Evolutionary conservation across 2,113 vertebrate genomes (phyloP).

Genomic region (Aegypius monachus): DNA sequence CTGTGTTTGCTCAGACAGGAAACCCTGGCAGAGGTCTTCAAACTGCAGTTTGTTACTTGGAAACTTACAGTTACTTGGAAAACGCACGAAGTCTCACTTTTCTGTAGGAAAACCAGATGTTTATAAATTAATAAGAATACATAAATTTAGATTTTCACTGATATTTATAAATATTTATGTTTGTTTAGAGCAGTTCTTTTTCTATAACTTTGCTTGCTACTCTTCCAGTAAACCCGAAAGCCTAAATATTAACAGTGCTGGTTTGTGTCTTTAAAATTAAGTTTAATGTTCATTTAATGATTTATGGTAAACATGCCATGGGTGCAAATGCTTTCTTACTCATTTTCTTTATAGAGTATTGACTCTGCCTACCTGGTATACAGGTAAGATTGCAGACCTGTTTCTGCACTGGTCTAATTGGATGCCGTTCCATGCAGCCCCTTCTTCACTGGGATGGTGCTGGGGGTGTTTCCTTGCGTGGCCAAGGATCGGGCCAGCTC

Average conservation of each 20-base stretch:
- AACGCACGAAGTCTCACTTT: neutral
- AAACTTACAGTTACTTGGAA: neutral
- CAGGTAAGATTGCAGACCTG: neutral
- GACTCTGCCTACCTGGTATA: neutral
- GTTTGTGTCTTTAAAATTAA: neutral
- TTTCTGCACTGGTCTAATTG: neutral
- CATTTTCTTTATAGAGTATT: neutral
- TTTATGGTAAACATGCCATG: neutral
- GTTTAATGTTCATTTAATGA: neutral
- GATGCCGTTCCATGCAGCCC: neutral
- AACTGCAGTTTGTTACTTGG: neutral
- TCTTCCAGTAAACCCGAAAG: neutral
- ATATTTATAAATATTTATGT: neutral
- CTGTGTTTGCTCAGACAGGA: neutral
- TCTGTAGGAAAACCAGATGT: neutral
- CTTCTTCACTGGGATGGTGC: neutral
- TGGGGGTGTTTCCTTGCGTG: neutral
- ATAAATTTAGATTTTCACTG: neutral
- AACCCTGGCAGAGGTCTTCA: neutral
- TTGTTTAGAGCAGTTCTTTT: neutral
- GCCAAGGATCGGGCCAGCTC: neutral
- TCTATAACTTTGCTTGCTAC: neutral
- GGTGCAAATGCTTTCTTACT: neutral
- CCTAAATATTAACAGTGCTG: neutral
- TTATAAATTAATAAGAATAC: neutral